Evolutionary conservation across 1,140 invertebrate species (phyloP).

Genomic region (Conus ventricosus): DNA sequence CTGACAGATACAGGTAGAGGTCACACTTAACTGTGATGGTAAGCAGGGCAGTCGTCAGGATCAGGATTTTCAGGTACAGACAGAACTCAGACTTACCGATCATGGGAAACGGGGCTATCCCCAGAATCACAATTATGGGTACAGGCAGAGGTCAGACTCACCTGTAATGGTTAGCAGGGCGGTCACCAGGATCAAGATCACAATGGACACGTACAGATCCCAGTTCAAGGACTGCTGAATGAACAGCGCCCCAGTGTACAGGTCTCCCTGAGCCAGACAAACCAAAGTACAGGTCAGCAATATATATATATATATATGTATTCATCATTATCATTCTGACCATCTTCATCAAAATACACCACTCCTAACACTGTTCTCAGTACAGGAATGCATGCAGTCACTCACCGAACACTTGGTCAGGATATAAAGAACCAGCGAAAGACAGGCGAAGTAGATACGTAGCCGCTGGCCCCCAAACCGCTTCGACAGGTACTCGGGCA

Average conservation of each 20-base stretch:
- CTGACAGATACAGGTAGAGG: too few relatives aligned
- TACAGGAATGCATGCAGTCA: not conserved
- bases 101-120: too few relatives aligned
- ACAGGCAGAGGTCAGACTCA: constrained; percentile 23
- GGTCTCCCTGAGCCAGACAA: constrained; percentile 74
- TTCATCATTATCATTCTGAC: not conserved
- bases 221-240: constrained; percentile 75
- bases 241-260: constrained; percentile 79
- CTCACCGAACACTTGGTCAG: constrained; percentile 78
- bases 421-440: constrained; percentile 79
- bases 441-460: constrained; percentile 78
- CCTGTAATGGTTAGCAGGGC: constrained; percentile 76
- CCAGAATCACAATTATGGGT: too few relatives aligned
- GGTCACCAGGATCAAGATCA: constrained; percentile 67
- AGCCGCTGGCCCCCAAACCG: constrained; percentile 79
- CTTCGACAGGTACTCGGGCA: constrained; percentile 80
- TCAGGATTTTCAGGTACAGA: too few relatives aligned
- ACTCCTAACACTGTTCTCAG: too few relatives aligned
- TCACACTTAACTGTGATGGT: constrained; percentile 74
- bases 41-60: constrained; percentile 64
- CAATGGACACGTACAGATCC: constrained; percentile 65
- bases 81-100: too few relatives aligned
- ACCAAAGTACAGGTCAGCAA: not conserved
- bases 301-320: too few relatives aligned
- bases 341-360: too few relatives aligned